Evolutionary conservation across 2,888 invertebrate genomes (phyloP), one percentile per base, ranked within the genome.

Genomic region (Pegoplata infirma): DNA sequence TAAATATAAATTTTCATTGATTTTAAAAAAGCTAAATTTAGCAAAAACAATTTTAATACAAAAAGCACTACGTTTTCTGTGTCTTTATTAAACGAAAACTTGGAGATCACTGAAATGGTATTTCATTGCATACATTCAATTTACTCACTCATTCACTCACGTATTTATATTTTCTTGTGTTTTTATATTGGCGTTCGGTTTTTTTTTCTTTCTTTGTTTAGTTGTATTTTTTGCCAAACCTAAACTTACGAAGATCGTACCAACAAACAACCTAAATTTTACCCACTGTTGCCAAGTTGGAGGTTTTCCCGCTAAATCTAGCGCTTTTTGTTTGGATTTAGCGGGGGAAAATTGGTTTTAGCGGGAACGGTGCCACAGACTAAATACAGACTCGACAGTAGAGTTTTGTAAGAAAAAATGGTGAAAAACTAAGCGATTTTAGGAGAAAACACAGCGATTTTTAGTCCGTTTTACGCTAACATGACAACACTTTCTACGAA

Each of bases 101-200:
- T 53, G 17, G 58, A 71, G 75, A 79, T 79, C 75, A 79, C 79
- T 79, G 46, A 75, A 71, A 36, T 32, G 7, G 23, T 51, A 63
- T 68, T 73, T 68, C 36, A 56, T 53, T 56, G 55, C 72, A 63
- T 68, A 63, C 23, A 66, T 67, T 68, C 44, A 28, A 53, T 63
- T 73, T 59, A 23, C 46, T 53, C 58, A 23, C 44, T n/a, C 44
- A n/a, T 23, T 23, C 49, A 64, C 21, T 19, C 19, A 17, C 32
- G 21, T 12, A 51, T 25, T 12, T 23, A 23, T 47, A 53, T 71
- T 49, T 58, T 71, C 40, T 46, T 51, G 14, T 16, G 19, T 51
- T 58, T 59, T 53, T 19, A 32, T 49, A 36, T 23, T 66, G 12
- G 53, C 63, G 56, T 21, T 74, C 66, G 28, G 21, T 66, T 59